phyloP scores from a whole-genome alignment of 2,888 invertebrate genomes.

The Entomobrya proxima region DNA sequence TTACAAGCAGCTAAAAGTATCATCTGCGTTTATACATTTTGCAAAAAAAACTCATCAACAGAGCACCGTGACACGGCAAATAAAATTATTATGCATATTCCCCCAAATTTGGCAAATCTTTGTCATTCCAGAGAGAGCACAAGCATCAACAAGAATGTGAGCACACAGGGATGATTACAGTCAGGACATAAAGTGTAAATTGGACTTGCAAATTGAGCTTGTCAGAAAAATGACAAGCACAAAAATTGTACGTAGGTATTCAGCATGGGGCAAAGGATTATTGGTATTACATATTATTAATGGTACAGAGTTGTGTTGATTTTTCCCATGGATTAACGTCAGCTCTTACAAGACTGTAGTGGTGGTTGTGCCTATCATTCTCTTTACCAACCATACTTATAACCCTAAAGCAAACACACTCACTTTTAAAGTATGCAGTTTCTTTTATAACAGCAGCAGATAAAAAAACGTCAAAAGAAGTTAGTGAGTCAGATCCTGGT shows the following conservation, averaged over 20 bases:
- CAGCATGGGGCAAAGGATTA: background rate
- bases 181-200: constrained; percentile 31
- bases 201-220: constrained; percentile 58
- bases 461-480: background rate
- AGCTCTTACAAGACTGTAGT: background rate
- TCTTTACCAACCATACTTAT: background rate
- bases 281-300: constrained; percentile 13
- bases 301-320: constrained; percentile 28
- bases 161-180: background rate
- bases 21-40: background rate
- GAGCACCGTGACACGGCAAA: background rate
- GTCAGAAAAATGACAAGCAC: constrained; percentile 46
- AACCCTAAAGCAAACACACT: constrained; percentile 24
- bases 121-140: background rate
- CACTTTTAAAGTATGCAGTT: background rate
- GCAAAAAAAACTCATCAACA: background rate
- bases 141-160: background rate
- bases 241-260: background rate
- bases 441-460: no score
- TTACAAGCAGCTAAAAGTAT: background rate
- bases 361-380: background rate
- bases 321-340: constrained; percentile 50
- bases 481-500: constrained; percentile 46
- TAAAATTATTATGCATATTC: constrained; percentile 5
- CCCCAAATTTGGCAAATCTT: constrained; percentile 40